Percentiles rank a stretch among this genome's conserved stretches.
These are phyloP conservation scores for Poliocrania exsul DNA, from an alignment of 2,797 vertebrate species.

Conservation along the genomic window DNA sequence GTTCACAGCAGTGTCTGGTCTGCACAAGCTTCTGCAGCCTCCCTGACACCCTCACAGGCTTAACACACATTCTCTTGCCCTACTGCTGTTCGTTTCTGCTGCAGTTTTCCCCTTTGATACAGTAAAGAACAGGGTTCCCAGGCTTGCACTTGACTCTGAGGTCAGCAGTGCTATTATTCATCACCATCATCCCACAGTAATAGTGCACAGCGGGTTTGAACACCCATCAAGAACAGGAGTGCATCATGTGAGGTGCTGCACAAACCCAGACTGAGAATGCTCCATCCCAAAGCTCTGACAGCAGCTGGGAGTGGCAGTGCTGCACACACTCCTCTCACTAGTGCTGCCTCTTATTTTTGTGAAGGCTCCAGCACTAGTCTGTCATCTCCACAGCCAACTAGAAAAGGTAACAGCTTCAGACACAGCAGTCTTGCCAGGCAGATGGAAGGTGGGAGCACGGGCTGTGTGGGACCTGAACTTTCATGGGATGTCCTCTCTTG, in stretches of 20 bases:
- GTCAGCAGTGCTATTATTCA: background rate
- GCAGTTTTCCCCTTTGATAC: background rate
- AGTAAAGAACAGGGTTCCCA: background rate
- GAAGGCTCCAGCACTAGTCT: background rate
- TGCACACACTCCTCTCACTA: background rate
- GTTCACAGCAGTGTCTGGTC: background rate
- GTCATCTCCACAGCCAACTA: background rate
- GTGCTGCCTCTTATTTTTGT: background rate
- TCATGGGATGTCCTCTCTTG: background rate
- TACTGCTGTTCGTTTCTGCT: background rate
- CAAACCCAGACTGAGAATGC: background rate
- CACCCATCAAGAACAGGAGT: background rate
- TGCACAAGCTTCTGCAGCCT: background rate
- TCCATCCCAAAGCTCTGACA: background rate
- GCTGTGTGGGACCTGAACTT: background rate
- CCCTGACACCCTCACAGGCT: accelerated
- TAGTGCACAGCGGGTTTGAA: background rate
- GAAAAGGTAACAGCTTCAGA: background rate
- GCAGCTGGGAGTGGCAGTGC: background rate
- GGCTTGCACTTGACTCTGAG: background rate
- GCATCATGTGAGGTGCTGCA: background rate
- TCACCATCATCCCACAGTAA: background rate
- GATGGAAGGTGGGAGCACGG: background rate
- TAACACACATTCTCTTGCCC: accelerated
- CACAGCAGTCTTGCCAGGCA: background rate